Evolutionary conservation across 2,797 vertebrate genomes (phyloP).

Genomic region (Hemibagrus guttatus): DNA sequence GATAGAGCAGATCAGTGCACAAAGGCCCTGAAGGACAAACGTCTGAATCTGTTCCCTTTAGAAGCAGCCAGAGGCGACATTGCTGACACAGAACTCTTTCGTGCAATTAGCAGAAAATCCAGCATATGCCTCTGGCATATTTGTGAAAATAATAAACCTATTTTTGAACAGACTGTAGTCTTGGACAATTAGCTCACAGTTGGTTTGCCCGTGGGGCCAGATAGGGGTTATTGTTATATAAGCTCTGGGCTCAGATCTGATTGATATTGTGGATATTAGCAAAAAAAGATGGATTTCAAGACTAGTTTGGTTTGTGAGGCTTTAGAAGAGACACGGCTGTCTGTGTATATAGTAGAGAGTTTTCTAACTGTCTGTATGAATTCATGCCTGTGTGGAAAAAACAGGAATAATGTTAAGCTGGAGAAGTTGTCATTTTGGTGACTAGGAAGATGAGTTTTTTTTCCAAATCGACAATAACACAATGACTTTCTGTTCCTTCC

Average conservation of each 20-base stretch:
- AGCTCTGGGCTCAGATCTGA: slow-evolving; percentile 70
- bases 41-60: slow-evolving; percentile 53
- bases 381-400: not conserved
- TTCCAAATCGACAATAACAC: not conserved
- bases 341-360: not conserved
- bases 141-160: slow-evolving; percentile 78
- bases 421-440: not conserved
- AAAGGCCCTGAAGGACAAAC: slow-evolving; percentile 52
- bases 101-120: slow-evolving; percentile 71
- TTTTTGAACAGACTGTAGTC: slow-evolving; percentile 75
- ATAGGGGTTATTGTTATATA: slow-evolving; percentile 76
- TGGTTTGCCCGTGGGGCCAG: slow-evolving; percentile 71
- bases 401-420: not conserved
- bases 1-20: slow-evolving; percentile 49
- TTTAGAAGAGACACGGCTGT: not conserved
- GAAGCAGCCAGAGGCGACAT: slow-evolving; percentile 50
- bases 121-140: slow-evolving; percentile 67
- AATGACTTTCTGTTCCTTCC: not conserved
- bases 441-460: not conserved
- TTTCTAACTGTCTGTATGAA: not conserved
- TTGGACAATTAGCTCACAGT: slow-evolving; percentile 79
- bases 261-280: slow-evolving; percentile 30
- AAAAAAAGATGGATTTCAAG: slow-evolving; percentile 8
- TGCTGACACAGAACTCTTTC: slow-evolving; percentile 64
- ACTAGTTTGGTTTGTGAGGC: slow-evolving; percentile 4